Conservation (phyloP, 1,140 invertebrate species). For the Atta colombica region DNA sequence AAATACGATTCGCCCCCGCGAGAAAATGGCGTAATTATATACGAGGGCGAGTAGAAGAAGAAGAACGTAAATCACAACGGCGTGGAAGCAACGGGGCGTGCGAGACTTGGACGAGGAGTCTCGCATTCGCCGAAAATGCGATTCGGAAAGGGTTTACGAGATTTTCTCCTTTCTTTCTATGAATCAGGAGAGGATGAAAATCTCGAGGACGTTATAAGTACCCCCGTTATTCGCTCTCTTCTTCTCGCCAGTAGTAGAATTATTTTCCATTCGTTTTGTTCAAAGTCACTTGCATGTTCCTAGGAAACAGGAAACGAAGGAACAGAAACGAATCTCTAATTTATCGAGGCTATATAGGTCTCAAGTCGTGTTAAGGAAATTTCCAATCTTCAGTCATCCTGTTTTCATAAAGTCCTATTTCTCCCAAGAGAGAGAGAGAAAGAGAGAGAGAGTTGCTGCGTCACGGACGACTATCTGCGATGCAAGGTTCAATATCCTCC, state of each 20-base stretch:
- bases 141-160: slow-evolving; percentile 17
- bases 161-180: neutral
- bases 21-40: slow-evolving; percentile 78
- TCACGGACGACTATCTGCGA: slow-evolving; percentile 44
- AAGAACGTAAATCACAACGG: slow-evolving; percentile 72
- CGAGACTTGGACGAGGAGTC: slow-evolving; percentile 9
- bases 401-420: slow-evolving; percentile 18
- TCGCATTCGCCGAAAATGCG: slow-evolving; percentile 29
- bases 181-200: slow-evolving; percentile 6
- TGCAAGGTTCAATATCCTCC: slow-evolving; percentile 58
- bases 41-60: slow-evolving; percentile 63
- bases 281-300: neutral
- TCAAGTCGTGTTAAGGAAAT: neutral
- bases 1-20: slow-evolving; percentile 74
- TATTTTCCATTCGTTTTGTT: slow-evolving; percentile 27
- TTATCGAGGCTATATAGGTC: neutral
- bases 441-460: slow-evolving; percentile 1
- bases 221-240: neutral
- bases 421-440: neutral
- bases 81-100: slow-evolving; percentile 37
- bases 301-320: slow-evolving; percentile 26
- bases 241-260: neutral
- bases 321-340: slow-evolving; percentile 23
- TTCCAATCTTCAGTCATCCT: slow-evolving; percentile 2
- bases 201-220: neutral